These are phyloP conservation scores for Vulpes lagopus DNA, from an alignment of 2,113 vertebrate genomes.

Conservation along the genomic window DNA sequence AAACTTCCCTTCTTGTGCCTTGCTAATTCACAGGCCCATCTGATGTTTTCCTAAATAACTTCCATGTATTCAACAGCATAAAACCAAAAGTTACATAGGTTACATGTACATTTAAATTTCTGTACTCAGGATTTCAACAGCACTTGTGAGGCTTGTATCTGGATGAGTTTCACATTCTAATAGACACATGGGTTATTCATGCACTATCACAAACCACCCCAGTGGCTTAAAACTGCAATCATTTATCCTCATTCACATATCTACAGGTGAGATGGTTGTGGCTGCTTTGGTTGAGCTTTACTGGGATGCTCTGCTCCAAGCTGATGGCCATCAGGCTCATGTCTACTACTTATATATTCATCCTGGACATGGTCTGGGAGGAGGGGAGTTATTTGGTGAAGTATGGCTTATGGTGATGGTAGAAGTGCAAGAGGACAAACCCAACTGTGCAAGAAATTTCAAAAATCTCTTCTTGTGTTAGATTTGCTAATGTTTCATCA, in stretches of 20 bases:
- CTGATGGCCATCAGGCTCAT: neutral
- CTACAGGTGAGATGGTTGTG: neutral
- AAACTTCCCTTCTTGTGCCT: neutral
- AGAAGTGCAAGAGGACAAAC: neutral
- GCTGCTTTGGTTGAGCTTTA: neutral
- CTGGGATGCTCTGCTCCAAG: neutral
- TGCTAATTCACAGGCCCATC: neutral
- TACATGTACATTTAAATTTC: neutral
- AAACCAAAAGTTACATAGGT: neutral
- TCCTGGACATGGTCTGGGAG: fast-evolving
- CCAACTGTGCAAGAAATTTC: neutral
- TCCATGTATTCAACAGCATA: neutral
- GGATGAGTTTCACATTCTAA: neutral
- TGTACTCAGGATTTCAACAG: neutral
- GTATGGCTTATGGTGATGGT: neutral
- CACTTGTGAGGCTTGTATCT: neutral
- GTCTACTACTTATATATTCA: neutral
- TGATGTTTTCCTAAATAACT: neutral
- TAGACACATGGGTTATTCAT: neutral
- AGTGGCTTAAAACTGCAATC: neutral
- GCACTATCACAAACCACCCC: neutral
- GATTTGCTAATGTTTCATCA: neutral
- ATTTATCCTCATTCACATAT: neutral
- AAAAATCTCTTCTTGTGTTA: neutral
- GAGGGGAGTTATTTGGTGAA: neutral